Evolutionary conservation across 2,113 vertebrate species (phyloP), one percentile per base, ranked within the genome.

Genomic region (Gallinago jamesoni): DNA sequence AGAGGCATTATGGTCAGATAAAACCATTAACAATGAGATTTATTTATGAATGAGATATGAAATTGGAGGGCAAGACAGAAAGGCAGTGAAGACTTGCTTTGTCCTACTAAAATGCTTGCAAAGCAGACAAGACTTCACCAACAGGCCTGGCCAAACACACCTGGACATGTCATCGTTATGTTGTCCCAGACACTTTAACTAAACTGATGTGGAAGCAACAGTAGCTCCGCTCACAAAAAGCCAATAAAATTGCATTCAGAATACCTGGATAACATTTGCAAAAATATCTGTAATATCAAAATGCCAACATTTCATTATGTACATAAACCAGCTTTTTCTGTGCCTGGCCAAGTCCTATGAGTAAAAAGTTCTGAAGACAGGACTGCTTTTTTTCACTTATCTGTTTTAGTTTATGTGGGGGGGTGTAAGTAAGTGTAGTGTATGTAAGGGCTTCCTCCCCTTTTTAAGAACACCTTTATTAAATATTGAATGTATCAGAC

Each of bases 141-240:
- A 22, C 39, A 91, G 48, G 28, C 1, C 14, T n/a, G 25, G 63
- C 59, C 76, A 72, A 85, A 79, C 27, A 28, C 14, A 5, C 0
- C 7, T 10, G 77, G 43, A 41, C 13, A 52, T 0, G 0, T 22
- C 19, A 2, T 30, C 60, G 47, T 9, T 33, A n/a, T 2, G 2
- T 25, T 70, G 45, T 12, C 30, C 39, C 45, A 70, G 18, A 57
- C 10, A 68, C 11, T 5, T 21, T 11, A 86, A 94, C 35, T 74
- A 67, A 93, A 91, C 74, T 91, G 72, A 77, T 67, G 43, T 2
- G 8, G 85, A 92, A 84, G 55, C 28, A 91, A 37, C 22, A 52
- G 48, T 73, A 31, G 47, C 7, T 59, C 59, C 25, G 63, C 28
- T 79, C 43, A 21, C 53, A 47, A 63, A 64, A 68, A 85, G 53